Conservation (phyloP, 2,888 invertebrate genomes). For the Drosophila kambysellisi region DNA sequence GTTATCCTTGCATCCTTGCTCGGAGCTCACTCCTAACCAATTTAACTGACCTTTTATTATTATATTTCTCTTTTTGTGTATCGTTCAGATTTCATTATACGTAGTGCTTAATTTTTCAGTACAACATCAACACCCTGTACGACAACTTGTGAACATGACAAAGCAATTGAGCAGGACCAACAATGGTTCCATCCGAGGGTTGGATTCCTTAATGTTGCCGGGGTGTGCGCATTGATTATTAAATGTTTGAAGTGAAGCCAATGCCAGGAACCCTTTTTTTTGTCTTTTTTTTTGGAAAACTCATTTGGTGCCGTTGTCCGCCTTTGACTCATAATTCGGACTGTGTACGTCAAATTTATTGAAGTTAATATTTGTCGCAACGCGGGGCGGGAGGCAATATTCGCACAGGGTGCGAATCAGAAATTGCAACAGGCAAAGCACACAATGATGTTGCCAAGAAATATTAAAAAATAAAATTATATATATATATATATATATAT, state of each 20-base stretch:
- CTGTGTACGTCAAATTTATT: conserved; percentile 75
- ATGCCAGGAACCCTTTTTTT: conserved; percentile 45
- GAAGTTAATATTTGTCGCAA: conserved; percentile 80
- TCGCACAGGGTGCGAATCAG: conserved; percentile 4
- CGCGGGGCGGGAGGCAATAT: conserved; percentile 3
- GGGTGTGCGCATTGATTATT: conserved; percentile 60
- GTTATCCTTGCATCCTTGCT: conserved; percentile 16
- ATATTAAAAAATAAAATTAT: conserved; percentile 1
- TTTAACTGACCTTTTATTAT: conserved; percentile 48
- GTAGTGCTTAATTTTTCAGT: conserved; percentile 72
- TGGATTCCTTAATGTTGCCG: conserved; percentile 26
- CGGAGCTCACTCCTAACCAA: conserved; percentile 15
- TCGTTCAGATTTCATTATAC: conserved; percentile 68
- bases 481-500: conserved; percentile 1
- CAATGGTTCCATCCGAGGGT: conserved; percentile 25
- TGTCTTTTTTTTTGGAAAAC: conserved; percentile 15
- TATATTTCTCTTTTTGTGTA: conserved; percentile 22
- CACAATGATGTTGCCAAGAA: conserved; percentile 20
- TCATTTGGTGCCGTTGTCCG: conserved; percentile 22
- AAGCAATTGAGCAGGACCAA: conserved; percentile 72
- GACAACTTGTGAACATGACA: conserved; percentile 82
- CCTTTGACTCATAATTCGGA: conserved; percentile 59
- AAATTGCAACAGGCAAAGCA: conserved; percentile 33
- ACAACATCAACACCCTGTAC: conserved; percentile 81
- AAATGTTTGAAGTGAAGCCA: conserved; percentile 60